A percentile compares a stretch with the other conserved stretches of the same genome.
These are phyloP conservation scores for Lycia hirtaria DNA, from an alignment of 2,888 invertebrate genomes.

Conservation along the genomic window DNA sequence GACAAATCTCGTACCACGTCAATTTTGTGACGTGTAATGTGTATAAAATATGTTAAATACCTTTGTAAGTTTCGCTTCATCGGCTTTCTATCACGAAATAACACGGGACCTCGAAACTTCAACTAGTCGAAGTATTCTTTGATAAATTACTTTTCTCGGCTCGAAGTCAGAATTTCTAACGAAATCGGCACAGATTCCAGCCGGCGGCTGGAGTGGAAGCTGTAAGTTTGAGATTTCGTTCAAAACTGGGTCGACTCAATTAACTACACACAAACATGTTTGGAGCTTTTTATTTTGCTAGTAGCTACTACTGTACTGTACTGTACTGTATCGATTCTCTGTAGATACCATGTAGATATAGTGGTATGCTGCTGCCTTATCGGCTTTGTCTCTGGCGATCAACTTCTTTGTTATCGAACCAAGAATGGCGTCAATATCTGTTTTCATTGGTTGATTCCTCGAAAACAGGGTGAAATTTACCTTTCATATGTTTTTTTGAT, in stretches of 20 bases:
- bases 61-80: too few species aligned
- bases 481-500: too few species aligned
- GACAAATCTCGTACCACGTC: too few species aligned
- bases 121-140: slow-evolving; percentile 5
- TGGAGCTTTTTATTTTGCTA: background rate
- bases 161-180: slow-evolving; percentile 16
- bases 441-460: too few species aligned
- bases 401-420: too few species aligned
- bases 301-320: background rate
- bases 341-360: too few species aligned
- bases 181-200: slow-evolving; percentile 17
- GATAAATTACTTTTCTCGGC: slow-evolving; percentile 8
- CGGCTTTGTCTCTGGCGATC: too few species aligned
- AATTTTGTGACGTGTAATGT: background rate
- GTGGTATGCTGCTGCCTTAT: too few species aligned
- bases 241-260: slow-evolving; percentile 28
- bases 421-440: too few species aligned
- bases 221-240: slow-evolving; percentile 15
- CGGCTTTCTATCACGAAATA: too few species aligned
- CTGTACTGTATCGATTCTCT: background rate
- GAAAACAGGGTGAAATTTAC: too few species aligned
- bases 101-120: background rate
- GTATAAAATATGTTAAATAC: too few species aligned
- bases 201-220: background rate
- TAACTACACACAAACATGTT: slow-evolving; percentile 2